phyloP scores from a whole-genome alignment of 2,888 invertebrate species.

The Eurytoma californica region DNA sequence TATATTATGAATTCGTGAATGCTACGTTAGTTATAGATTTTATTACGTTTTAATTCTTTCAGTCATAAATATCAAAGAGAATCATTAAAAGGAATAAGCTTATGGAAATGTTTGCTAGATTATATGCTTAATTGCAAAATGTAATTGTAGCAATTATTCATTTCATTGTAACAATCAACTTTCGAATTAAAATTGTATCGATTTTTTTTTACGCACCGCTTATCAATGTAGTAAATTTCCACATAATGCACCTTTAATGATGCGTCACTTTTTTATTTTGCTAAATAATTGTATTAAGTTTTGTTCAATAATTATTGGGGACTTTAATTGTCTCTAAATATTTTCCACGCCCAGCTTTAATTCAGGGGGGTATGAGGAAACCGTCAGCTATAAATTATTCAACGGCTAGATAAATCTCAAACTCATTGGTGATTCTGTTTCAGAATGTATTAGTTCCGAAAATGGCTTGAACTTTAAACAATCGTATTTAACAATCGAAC shows the following conservation, averaged over 20 bases:
- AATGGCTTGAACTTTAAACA: slow-evolving; percentile 31
- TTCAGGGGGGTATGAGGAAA: slow-evolving; percentile 47
- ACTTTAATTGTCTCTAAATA: slow-evolving; percentile 39
- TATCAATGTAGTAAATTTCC: neutral
- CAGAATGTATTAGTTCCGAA: slow-evolving; percentile 24
- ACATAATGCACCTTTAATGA: neutral
- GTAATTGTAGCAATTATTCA: neutral
- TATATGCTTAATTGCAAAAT: slow-evolving; percentile 7
- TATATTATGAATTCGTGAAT: slow-evolving; percentile 6
- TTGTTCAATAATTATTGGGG: neutral
- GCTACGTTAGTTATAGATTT: neutral
- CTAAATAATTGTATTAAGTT: slow-evolving; percentile 22
- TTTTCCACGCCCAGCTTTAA: slow-evolving; percentile 40
- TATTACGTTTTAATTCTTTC: neutral
- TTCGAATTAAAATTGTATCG: slow-evolving; percentile 4
- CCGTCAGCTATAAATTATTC: slow-evolving; percentile 40
- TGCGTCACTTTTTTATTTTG: neutral
- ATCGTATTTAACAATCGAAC: slow-evolving; percentile 18
- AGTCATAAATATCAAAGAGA: neutral
- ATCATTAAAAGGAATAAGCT: neutral
- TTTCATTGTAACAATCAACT: slow-evolving; percentile 6
- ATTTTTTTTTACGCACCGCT: neutral
- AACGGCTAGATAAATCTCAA: slow-evolving; percentile 45
- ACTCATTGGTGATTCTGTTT: slow-evolving; percentile 45
- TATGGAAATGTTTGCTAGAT: neutral